Conservation (phyloP, 2,113 vertebrate genomes). For the Turdus rufiventris region DNA sequence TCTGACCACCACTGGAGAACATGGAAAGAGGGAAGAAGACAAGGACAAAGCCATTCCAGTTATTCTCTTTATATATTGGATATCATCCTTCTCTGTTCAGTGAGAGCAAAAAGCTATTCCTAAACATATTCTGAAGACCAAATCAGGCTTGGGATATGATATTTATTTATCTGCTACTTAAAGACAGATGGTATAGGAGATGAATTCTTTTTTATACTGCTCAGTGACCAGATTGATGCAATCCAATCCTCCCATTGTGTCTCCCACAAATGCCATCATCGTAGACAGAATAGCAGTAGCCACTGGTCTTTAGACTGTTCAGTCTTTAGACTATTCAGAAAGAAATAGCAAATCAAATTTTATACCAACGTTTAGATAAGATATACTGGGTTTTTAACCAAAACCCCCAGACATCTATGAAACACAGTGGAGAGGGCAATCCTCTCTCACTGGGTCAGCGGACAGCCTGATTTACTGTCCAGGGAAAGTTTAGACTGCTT, state of each 20-base stretch:
- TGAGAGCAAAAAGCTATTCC: neutral
- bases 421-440: neutral
- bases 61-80: neutral
- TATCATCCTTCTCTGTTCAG: neutral
- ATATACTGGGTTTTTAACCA: neutral
- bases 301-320: neutral
- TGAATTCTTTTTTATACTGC: neutral
- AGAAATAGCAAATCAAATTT: neutral
- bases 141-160: neutral
- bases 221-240: neutral
- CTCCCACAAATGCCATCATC: neutral
- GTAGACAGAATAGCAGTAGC: neutral
- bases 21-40: neutral
- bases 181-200: neutral
- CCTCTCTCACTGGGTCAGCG: neutral
- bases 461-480: neutral
- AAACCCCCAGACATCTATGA: neutral
- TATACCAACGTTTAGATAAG: neutral
- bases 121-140: neutral
- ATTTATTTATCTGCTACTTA: neutral
- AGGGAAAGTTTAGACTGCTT: conserved; percentile 13
- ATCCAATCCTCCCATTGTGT: neutral
- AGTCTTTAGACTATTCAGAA: neutral
- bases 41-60: neutral
- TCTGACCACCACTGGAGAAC: neutral